Evolutionary conservation across 1,140 invertebrate genomes (phyloP).

Genomic region (Varroa destructor): DNA sequence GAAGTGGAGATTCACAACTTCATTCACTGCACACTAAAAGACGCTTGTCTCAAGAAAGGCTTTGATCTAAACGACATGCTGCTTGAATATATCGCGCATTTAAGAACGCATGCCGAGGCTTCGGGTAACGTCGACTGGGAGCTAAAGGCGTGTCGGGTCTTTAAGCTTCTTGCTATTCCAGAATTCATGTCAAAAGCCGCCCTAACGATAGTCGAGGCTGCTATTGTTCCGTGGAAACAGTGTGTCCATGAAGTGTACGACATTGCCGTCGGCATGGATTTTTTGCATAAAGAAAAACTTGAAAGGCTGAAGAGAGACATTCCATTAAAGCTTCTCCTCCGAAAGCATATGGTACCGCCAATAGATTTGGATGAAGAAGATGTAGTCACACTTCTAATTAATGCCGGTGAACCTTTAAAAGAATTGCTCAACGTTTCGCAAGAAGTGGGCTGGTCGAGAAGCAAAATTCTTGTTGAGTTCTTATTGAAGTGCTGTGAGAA

Average conservation of each 20-base stretch:
- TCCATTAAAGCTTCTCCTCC: conserved; percentile 3
- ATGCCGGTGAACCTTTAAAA: conserved; percentile 6
- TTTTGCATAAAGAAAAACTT: conserved; percentile 23
- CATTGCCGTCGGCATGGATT: conserved; percentile 25
- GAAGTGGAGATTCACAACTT: conserved; percentile 14
- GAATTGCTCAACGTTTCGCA: neutral
- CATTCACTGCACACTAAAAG: conserved; percentile 15
- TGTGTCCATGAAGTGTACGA: conserved; percentile 9
- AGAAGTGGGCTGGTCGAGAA: conserved; percentile 17
- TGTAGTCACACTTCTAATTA: neutral
- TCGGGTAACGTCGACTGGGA: neutral
- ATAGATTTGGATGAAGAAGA: conserved; percentile 4
- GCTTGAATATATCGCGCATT: conserved; percentile 1
- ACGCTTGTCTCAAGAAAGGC: neutral
- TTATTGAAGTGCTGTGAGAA: conserved; percentile 5
- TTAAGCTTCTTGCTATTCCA: conserved; percentile 10
- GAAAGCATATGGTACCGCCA: neutral
- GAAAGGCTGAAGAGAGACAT: conserved; percentile 4
- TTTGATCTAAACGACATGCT: conserved; percentile 27
- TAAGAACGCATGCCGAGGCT: neutral
- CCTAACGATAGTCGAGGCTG: conserved; percentile 1
- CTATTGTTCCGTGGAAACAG: conserved; percentile 10
- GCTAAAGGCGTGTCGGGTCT: conserved; percentile 10
- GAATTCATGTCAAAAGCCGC: conserved; percentile 26
- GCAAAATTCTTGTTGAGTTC: conserved; percentile 17